phyloP scores from a whole-genome alignment of 2,888 invertebrate species.

The Agrotis clavis region DNA sequence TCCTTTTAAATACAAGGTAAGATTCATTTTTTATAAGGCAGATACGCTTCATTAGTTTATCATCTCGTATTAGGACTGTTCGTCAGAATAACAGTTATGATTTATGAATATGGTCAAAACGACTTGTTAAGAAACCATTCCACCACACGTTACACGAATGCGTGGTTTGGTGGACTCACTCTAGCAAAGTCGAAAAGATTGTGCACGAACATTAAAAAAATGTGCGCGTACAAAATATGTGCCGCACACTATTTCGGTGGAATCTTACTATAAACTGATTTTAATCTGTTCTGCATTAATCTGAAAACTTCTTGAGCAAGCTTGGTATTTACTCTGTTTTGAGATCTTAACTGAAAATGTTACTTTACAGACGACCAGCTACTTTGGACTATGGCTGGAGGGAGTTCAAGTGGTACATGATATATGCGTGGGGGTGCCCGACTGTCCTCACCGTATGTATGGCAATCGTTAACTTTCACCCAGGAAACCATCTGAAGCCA shows the following conservation, averaged over 20 bases:
- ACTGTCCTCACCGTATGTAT: constrained; percentile 87
- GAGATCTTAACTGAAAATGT: neutral
- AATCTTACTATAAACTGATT: neutral
- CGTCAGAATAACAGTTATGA: constrained; percentile 8
- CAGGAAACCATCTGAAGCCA: constrained; percentile 89
- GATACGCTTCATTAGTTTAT: neutral
- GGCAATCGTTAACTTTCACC: constrained; percentile 88
- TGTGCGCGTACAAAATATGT: no score
- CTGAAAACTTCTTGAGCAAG: neutral
- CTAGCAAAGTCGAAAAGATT: no score
- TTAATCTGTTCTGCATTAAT: neutral
- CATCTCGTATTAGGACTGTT: no score
- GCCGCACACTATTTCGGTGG: no score
- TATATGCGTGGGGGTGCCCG: constrained; percentile 92
- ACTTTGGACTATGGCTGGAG: constrained; percentile 90
- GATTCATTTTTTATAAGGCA: constrained; percentile 60
- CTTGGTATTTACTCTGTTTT: neutral
- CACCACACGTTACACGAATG: no score
- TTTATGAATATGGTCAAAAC: neutral
- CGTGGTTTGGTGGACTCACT: no score
- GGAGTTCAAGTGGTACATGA: constrained; percentile 89
- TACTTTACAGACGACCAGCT: constrained; percentile 75
- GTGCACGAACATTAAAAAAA: no score
- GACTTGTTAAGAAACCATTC: no score
- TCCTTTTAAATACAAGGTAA: constrained; percentile 92